phyloP scores from a whole-genome alignment of 2,797 vertebrate genomes.

The Chrysolophus pictus region DNA sequence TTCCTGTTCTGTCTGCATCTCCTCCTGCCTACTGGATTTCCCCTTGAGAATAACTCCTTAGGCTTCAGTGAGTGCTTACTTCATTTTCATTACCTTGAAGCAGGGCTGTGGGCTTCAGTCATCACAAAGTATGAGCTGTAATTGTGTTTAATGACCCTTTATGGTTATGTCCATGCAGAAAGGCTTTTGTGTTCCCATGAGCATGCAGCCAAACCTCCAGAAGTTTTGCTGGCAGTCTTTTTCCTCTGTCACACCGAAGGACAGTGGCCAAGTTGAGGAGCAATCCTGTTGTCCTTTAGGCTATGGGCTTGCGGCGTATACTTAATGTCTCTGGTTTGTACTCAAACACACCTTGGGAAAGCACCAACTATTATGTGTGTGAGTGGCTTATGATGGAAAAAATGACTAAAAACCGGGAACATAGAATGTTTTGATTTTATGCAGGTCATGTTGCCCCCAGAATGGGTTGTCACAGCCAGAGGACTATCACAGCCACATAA shows the following conservation, averaged over 20 bases:
- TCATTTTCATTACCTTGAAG: conserved; percentile 7
- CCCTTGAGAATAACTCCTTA: neutral
- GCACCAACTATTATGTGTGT: neutral
- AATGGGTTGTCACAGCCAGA: neutral
- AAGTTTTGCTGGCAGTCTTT: neutral
- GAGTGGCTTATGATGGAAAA: neutral
- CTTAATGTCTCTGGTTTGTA: neutral
- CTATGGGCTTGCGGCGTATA: neutral
- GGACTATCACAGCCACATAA: neutral
- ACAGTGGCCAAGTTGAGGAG: neutral
- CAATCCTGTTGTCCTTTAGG: neutral
- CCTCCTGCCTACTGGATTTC: neutral
- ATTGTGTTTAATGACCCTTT: conserved; percentile 22
- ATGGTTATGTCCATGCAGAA: conserved; percentile 10
- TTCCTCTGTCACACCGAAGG: neutral
- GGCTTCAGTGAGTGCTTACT: neutral
- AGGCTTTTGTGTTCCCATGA: neutral
- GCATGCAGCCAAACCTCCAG: neutral
- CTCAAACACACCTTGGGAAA: neutral
- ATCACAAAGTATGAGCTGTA: neutral
- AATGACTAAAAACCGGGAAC: neutral
- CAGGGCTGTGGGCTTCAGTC: conserved; percentile 1
- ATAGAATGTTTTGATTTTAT: neutral
- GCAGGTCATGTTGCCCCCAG: neutral
- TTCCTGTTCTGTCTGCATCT: neutral